A percentile compares a stretch with the other conserved stretches of the same genome.
Conservation (phyloP, 1,140 invertebrate species). For the Hyles vespertilio region DNA sequence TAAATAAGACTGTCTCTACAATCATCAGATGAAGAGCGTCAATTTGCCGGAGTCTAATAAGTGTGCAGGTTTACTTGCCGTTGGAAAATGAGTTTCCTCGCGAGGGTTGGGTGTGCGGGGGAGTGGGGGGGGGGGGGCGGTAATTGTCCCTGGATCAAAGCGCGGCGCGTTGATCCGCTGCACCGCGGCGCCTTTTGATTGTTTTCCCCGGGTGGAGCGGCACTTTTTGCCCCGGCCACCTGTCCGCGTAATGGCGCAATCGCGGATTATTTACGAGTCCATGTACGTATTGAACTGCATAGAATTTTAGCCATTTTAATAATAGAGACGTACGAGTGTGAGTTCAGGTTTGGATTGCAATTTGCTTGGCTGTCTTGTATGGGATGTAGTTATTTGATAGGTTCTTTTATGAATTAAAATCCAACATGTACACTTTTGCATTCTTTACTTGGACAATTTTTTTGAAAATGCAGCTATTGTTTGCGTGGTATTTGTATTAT, state of each 20-base stretch:
- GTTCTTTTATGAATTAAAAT: too few relatives aligned
- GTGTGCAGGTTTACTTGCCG: conserved; percentile 47
- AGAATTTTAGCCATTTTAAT: too few relatives aligned
- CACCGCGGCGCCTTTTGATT: conserved; percentile 63
- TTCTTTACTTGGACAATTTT: too few relatives aligned
- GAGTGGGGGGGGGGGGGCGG: conserved; percentile 13
- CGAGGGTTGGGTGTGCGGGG: conserved; percentile 7
- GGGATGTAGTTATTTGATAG: too few relatives aligned
- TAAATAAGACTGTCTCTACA: conserved; percentile 8
- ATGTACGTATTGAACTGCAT: conserved; percentile 2
- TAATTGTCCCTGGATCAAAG: conserved; percentile 56
- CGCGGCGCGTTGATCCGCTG: conserved; percentile 37
- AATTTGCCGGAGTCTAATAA: conserved; percentile 41
- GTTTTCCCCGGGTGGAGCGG: conserved; percentile 48
- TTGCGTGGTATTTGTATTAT: too few relatives aligned
- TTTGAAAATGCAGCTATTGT: too few relatives aligned
- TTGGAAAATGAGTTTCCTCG: conserved; percentile 72
- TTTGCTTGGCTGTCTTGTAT: too few relatives aligned
- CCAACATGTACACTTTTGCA: too few relatives aligned
- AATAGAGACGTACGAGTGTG: too few relatives aligned
- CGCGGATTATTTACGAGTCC: conserved; percentile 46
- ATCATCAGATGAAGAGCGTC: too few relatives aligned
- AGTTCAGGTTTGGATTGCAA: too few relatives aligned
- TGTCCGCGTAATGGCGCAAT: conserved; percentile 44
- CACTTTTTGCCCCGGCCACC: conserved; percentile 47